phyloP scores from a whole-genome alignment of 2,113 vertebrate genomes.

The Melanocharis versteri region DNA sequence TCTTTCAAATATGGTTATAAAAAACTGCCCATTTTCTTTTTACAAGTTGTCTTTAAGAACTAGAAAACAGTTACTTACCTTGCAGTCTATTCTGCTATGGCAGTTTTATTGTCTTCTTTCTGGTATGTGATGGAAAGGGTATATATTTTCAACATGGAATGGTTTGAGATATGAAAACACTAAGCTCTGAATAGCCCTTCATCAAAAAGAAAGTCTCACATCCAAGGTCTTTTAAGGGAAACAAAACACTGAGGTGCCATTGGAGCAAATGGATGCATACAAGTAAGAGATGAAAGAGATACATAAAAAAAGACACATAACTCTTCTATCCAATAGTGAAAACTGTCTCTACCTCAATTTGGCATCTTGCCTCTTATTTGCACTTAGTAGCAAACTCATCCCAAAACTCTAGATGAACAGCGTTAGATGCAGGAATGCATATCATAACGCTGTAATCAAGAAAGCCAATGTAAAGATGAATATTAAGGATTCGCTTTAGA shows the following conservation, averaged over 20 bases:
- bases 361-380: background rate
- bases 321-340: background rate
- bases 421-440: background rate
- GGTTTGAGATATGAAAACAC: slow-evolving; percentile 11
- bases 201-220: background rate
- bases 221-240: background rate
- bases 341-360: background rate
- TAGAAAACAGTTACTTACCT: slow-evolving; percentile 47
- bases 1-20: slow-evolving; percentile 21
- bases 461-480: background rate
- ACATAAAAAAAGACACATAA: background rate
- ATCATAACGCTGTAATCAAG: background rate
- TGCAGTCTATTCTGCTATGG: slow-evolving; percentile 26
- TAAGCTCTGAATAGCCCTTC: background rate
- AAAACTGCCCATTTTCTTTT: slow-evolving; percentile 30
- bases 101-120: slow-evolving; percentile 49
- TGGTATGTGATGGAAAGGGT: background rate
- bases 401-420: background rate
- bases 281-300: background rate
- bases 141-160: slow-evolving; percentile 43
- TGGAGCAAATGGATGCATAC: background rate
- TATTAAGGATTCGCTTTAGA: background rate
- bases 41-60: slow-evolving; percentile 33
- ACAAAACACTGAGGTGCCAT: background rate
- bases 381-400: background rate